phyloP scores from a whole-genome alignment of 2,113 vertebrate species.

The Nerophis ophidion region DNA sequence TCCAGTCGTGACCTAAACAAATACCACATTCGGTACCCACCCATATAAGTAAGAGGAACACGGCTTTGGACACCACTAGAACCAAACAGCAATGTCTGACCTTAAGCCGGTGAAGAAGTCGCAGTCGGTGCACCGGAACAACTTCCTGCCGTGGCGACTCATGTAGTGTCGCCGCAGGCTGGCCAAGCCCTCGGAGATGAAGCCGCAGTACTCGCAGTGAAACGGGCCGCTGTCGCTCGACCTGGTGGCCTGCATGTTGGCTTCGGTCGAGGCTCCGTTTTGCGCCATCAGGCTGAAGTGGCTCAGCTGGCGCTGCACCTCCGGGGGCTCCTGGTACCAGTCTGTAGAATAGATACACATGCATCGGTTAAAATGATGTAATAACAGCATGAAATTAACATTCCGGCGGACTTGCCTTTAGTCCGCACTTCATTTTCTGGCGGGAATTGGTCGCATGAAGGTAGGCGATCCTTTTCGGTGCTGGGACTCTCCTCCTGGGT shows the following conservation, averaged over 20 bases:
- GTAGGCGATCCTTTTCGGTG: conserved; percentile 70
- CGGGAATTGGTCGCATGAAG: conserved; percentile 1
- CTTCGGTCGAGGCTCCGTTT: conserved; percentile 50
- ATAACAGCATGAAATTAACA: too few relatives aligned
- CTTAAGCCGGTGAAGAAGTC: conserved; percentile 83
- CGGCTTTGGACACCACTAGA: too few relatives aligned
- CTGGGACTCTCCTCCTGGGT: conserved; percentile 73
- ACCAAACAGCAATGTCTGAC: conserved; percentile 52
- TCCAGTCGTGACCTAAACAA: too few relatives aligned
- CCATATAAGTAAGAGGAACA: too few relatives aligned
- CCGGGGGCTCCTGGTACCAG: conserved; percentile 80
- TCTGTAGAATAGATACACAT: conserved; percentile 49
- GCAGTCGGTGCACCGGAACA: conserved; percentile 88
- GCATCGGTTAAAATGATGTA: background rate
- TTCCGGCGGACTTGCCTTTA: conserved; percentile 31
- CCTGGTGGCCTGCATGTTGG: conserved; percentile 26
- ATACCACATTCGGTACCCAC: too few relatives aligned
- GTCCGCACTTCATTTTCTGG: conserved; percentile 29
- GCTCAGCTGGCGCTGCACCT: conserved; percentile 85
- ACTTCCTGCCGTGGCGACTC: conserved; percentile 85
- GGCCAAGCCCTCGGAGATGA: conserved; percentile 81
- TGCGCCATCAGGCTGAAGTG: conserved; percentile 77
- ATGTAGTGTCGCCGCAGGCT: conserved; percentile 85
- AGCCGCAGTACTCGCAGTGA: conserved; percentile 88
- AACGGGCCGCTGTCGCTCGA: conserved; percentile 67